Conservation (phyloP, 1,140 invertebrate genomes). For the Scaptodrosophila lebanonensis region DNA sequence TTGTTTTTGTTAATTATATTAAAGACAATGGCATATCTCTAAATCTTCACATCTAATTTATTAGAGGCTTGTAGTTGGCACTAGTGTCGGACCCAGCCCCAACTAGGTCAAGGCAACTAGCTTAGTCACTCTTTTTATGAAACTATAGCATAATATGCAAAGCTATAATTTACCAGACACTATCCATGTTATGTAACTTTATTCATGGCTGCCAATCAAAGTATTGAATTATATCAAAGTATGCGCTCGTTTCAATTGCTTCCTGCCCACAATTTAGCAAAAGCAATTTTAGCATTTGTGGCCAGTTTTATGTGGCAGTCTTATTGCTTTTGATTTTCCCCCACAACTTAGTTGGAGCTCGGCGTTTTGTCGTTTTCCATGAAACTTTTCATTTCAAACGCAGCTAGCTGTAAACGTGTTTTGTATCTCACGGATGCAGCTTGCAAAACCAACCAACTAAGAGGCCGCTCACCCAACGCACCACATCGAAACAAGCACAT, state of each 20-base stretch:
- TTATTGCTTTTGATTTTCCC: no score
- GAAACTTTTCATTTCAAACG: slow-evolving; percentile 59
- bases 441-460: slow-evolving; percentile 55
- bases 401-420: slow-evolving; percentile 54
- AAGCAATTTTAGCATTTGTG: slow-evolving; percentile 36
- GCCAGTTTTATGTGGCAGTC: no score
- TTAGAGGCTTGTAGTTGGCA: no score
- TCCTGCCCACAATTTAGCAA: slow-evolving; percentile 55
- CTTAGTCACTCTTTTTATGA: no score
- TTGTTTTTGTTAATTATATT: no score
- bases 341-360: slow-evolving; percentile 35
- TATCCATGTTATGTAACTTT: slow-evolving; percentile 38
- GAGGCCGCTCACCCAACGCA: slow-evolving; percentile 33
- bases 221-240: slow-evolving; percentile 40
- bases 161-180: no score
- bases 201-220: slow-evolving; percentile 32
- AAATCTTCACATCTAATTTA: no score
- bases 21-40: no score
- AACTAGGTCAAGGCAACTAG: no score
- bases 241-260: slow-evolving; percentile 28
- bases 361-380: slow-evolving; percentile 23
- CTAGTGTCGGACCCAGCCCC: no score
- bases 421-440: slow-evolving; percentile 68
- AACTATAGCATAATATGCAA: no score
- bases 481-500: background rate